phyloP scores from a whole-genome alignment of 2,113 vertebrate genomes.

The Erythrolamprus reginae region DNA sequence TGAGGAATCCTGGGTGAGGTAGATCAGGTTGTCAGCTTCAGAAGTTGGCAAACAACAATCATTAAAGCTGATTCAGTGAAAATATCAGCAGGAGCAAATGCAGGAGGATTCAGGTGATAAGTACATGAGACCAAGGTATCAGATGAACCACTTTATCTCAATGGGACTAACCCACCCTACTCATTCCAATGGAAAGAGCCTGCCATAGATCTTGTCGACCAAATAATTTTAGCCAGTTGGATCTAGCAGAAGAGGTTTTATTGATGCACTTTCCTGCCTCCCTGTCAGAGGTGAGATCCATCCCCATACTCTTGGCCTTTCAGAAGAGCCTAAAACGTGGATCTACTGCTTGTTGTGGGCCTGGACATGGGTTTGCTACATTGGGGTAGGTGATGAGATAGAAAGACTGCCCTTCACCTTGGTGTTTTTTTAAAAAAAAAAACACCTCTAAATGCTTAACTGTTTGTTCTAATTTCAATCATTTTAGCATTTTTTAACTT shows the following conservation, averaged over 20 bases:
- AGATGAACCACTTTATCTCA: background rate
- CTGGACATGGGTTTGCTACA: background rate
- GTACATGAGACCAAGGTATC: background rate
- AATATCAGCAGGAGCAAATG: background rate
- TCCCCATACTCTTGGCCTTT: background rate
- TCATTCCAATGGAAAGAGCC: background rate
- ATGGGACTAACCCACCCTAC: background rate
- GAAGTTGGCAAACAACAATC: background rate
- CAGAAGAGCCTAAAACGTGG: background rate
- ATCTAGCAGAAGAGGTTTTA: background rate
- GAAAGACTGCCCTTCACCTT: background rate
- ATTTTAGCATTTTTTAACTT: background rate
- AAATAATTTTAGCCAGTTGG: background rate
- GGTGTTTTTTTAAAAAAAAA: too few relatives aligned
- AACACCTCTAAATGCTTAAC: background rate
- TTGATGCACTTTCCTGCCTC: background rate
- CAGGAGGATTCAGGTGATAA: background rate
- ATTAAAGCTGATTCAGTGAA: background rate
- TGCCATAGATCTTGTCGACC: background rate
- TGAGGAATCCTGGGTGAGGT: background rate
- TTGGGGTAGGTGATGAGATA: background rate
- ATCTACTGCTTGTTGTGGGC: background rate
- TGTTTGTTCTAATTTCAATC: background rate
- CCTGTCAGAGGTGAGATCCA: background rate
- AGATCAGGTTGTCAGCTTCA: background rate